Conservation (phyloP, 2,888 invertebrate species). For the Gari tellinella region DNA sequence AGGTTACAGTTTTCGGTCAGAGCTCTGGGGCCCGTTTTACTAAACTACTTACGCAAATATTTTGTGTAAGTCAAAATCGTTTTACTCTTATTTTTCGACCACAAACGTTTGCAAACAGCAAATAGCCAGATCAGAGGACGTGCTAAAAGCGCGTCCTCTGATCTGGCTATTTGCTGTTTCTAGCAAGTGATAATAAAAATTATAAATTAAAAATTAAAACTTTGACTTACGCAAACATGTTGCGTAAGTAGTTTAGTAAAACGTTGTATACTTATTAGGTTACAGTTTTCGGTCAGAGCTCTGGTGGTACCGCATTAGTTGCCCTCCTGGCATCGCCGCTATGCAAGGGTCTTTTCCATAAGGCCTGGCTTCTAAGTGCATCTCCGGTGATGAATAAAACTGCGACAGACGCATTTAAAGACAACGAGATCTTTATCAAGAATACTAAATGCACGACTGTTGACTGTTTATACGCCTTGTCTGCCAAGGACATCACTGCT, state of each 20-base stretch:
- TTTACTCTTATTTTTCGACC: too few relatives aligned
- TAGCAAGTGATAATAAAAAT: too few relatives aligned
- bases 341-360: constrained; percentile 88
- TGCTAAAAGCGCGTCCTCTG: too few relatives aligned
- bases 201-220: too few relatives aligned
- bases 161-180: too few relatives aligned
- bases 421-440: constrained; percentile 69
- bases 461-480: constrained; percentile 36
- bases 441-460: constrained; percentile 42
- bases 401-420: constrained; percentile 62
- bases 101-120: too few relatives aligned
- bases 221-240: too few relatives aligned
- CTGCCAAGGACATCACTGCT: constrained; percentile 18
- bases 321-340: constrained; percentile 88
- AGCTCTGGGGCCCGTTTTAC: constrained; percentile 94
- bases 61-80: too few relatives aligned
- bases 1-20: constrained; percentile 93
- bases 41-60: too few relatives aligned
- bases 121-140: too few relatives aligned
- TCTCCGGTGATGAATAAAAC: constrained; percentile 73
- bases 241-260: too few relatives aligned
- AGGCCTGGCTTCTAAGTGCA: constrained; percentile 84
- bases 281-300: constrained; percentile 93
- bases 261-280: constrained; percentile 86
- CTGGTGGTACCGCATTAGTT: constrained; percentile 93